phyloP scores from a whole-genome alignment of 2,113 vertebrate genomes.

The Otus sunia region DNA sequence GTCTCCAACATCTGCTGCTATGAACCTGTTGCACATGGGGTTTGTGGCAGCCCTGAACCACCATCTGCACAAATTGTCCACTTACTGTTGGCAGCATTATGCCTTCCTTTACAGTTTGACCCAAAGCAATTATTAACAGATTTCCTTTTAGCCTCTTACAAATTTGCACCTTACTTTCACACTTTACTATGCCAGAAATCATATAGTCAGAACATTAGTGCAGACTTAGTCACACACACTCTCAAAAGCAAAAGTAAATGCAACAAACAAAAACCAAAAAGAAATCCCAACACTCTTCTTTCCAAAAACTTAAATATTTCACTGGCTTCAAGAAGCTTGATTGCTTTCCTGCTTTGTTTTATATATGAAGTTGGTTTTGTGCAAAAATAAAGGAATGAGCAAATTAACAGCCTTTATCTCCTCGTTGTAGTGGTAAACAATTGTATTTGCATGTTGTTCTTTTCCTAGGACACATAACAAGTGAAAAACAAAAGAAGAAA shows the following conservation, averaged over 20 bases:
- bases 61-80: not conserved
- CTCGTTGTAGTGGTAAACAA: not conserved
- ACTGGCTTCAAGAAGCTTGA: not conserved
- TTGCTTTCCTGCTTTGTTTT: not conserved
- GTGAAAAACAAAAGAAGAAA: not conserved
- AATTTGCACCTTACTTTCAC: not conserved
- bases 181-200: not conserved
- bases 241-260: not conserved
- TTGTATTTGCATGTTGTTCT: not conserved
- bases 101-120: not conserved
- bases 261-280: not conserved
- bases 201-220: not conserved
- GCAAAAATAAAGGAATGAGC: not conserved
- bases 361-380: not conserved
- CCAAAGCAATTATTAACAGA: not conserved
- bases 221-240: not conserved
- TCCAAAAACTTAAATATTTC: not conserved
- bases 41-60: not conserved
- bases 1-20: not conserved
- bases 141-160: not conserved
- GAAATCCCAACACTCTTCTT: not conserved
- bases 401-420: not conserved
- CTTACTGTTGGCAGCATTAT: not conserved
- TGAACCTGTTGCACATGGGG: not conserved
- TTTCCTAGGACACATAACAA: not conserved